These are phyloP conservation scores for Halcyon smyrnensis DNA, from an alignment of 2,797 vertebrate species.

Conservation along the genomic window DNA sequence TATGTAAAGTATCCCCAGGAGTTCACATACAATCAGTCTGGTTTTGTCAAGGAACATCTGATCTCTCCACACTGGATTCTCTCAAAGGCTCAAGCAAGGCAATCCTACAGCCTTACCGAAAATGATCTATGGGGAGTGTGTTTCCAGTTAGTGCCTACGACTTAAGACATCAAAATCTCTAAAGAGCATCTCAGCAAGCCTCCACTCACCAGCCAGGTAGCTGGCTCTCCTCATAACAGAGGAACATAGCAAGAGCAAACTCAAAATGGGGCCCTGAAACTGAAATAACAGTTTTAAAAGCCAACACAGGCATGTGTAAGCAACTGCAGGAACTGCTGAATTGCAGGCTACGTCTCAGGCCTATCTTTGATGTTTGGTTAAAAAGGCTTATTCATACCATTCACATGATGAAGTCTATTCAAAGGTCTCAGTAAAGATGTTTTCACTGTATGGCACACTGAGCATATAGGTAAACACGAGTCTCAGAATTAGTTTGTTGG, in stretches of 20 bases:
- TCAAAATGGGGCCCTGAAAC: background rate
- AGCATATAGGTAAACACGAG: background rate
- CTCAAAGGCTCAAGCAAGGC: background rate
- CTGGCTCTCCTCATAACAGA: background rate
- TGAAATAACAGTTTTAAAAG: constrained; percentile 11
- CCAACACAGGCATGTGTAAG: background rate
- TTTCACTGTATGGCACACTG: background rate
- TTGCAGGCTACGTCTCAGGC: background rate
- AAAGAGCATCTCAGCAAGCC: background rate
- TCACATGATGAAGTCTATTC: constrained; percentile 24
- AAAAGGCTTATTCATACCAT: constrained; percentile 31
- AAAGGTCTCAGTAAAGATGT: background rate
- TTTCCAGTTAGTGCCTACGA: background rate
- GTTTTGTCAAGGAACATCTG: background rate
- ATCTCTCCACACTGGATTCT: background rate
- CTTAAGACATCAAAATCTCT: background rate
- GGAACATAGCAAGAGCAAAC: background rate
- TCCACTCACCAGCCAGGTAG: background rate
- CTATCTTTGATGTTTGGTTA: background rate
- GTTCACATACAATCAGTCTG: background rate
- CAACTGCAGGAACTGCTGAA: constrained; percentile 14
- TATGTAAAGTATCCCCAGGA: constrained; percentile 11
- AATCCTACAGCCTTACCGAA: background rate
- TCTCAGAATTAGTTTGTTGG: background rate
- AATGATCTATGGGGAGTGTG: background rate